These are phyloP conservation scores for Anser brachyrhynchus DNA, from an alignment of 2,113 vertebrate species.

Conservation along the genomic window DNA sequence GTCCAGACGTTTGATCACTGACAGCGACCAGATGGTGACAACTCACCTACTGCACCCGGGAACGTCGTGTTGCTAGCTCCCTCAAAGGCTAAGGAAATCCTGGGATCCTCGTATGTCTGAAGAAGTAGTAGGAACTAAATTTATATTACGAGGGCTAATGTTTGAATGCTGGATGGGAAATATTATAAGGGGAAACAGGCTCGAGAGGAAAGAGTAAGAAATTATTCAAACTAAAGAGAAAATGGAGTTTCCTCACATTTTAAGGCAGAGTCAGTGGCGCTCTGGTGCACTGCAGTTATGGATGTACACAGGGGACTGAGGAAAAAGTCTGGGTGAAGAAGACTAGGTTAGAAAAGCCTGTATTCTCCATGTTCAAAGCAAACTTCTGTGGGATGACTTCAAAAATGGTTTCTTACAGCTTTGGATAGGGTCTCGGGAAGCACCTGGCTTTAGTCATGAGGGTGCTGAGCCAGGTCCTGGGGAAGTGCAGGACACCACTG, in stretches of 20 bases:
- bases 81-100: not conserved
- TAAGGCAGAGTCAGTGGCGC: not conserved
- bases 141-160: not conserved
- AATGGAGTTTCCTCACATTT: not conserved
- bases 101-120: not conserved
- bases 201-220: not conserved
- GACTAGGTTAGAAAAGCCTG: not conserved
- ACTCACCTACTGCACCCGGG: not conserved
- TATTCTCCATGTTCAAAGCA: not conserved
- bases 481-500: too few species aligned
- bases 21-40: not conserved
- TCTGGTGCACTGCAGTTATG: too few species aligned
- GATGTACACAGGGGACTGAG: too few species aligned
- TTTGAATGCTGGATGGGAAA: not conserved
- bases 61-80: not conserved
- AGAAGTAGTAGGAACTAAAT: not conserved
- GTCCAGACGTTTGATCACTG: not conserved
- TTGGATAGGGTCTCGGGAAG: fast-evolving
- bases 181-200: not conserved
- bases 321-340: too few species aligned
- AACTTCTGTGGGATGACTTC: not conserved
- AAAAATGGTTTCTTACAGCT: fast-evolving
- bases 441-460: not conserved
- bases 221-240: not conserved
- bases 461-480: not conserved